Evolutionary conservation across 2,797 vertebrate species (phyloP).

Genomic region (Siniperca obscura): DNA sequence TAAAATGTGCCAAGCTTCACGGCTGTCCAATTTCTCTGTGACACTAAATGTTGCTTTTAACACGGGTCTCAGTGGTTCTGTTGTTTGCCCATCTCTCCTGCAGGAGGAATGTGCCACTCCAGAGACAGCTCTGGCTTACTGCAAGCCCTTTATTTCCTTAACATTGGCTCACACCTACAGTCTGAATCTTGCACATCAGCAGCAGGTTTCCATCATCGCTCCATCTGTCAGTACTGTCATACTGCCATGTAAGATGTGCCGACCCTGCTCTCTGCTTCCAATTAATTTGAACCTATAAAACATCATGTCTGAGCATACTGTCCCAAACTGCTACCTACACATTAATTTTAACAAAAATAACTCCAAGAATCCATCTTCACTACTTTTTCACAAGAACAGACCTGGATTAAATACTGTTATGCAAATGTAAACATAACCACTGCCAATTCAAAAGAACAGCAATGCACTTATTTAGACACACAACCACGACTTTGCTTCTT

Average conservation of each 20-base stretch:
- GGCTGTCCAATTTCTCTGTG: slow-evolving; percentile 11
- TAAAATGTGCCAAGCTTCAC: slow-evolving; percentile 29
- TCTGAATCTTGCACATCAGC: slow-evolving; percentile 79
- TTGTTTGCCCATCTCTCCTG: slow-evolving; percentile 39
- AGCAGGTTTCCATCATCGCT: slow-evolving; percentile 70
- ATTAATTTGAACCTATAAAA: slow-evolving; percentile 19
- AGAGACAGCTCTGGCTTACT: slow-evolving; percentile 54
- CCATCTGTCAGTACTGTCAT: slow-evolving; percentile 33
- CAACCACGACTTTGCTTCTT: not conserved
- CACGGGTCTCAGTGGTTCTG: not conserved
- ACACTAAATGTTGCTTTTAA: slow-evolving; percentile 31
- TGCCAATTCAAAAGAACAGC: not conserved
- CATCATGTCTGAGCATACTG: not conserved
- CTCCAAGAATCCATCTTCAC: not conserved
- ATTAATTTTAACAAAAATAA: slow-evolving; percentile 1
- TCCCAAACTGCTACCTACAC: not conserved
- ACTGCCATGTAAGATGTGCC: slow-evolving; percentile 31
- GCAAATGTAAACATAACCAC: not conserved
- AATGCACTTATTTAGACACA: not conserved
- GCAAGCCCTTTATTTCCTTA: slow-evolving; percentile 60
- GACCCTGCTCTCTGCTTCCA: slow-evolving; percentile 28
- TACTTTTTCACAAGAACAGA: not conserved
- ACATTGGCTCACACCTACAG: slow-evolving; percentile 60
- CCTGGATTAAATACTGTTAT: not conserved
- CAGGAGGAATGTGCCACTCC: slow-evolving; percentile 66